These are phyloP conservation scores for Ahaetulla prasina DNA, from an alignment of 2,113 vertebrate genomes.

Conservation along the genomic window DNA sequence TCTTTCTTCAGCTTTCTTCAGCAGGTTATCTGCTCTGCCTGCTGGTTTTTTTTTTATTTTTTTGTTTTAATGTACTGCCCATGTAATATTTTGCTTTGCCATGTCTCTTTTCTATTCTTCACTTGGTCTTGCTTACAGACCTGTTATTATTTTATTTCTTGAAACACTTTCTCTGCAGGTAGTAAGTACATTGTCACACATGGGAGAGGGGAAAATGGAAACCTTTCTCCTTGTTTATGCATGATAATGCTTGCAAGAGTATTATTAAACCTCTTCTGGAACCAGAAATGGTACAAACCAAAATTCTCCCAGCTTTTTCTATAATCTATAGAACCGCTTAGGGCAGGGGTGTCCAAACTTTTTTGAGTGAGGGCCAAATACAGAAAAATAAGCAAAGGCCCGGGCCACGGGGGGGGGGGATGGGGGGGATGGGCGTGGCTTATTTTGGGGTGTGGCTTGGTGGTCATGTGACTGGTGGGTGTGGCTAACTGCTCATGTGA, in stretches of 20 bases:
- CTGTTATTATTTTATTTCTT: background rate
- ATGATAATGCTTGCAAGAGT: background rate
- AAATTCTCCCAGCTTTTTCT: background rate
- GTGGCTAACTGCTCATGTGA: too few relatives aligned
- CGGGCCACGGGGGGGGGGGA: too few relatives aligned
- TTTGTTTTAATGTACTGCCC: background rate
- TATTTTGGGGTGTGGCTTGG: too few relatives aligned
- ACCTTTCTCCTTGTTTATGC: background rate
- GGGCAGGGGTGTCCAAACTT: too few relatives aligned
- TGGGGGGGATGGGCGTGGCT: too few relatives aligned
- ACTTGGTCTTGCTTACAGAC: background rate
- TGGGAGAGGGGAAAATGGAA: background rate
- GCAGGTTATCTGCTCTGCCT: background rate
- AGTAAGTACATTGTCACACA: background rate
- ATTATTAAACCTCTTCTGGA: background rate
- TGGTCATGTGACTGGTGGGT: too few relatives aligned
- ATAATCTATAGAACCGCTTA: background rate
- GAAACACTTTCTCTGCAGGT: background rate
- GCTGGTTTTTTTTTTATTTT: background rate
- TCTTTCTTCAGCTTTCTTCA: background rate
- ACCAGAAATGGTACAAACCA: background rate
- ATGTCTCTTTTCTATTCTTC: background rate
- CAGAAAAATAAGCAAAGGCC: too few relatives aligned
- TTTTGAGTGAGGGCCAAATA: too few relatives aligned
- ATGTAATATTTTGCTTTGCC: background rate